A percentile compares a stretch with the other conserved stretches of the same genome.
phyloP scores from a whole-genome alignment of 2,888 invertebrate species.

The Mechanitis messenoides region DNA sequence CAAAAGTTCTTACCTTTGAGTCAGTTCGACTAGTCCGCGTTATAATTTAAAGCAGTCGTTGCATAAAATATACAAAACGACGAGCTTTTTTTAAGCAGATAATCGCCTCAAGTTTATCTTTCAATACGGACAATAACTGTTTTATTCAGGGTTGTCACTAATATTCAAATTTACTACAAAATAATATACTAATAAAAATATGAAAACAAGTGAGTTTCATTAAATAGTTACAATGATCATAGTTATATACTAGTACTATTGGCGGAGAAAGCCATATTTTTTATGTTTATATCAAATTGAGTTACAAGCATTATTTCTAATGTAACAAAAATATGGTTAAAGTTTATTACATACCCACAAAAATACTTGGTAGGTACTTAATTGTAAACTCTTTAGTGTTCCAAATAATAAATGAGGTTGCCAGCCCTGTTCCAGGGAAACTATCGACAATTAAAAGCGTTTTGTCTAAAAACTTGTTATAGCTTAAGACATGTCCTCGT shows the following conservation, averaged over 20 bases:
- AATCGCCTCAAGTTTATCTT: slow-evolving; percentile 36
- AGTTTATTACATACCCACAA: background rate
- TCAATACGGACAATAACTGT: slow-evolving; percentile 36
- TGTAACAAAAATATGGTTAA: slow-evolving; percentile 1
- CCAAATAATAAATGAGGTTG: slow-evolving; percentile 7
- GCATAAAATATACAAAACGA: slow-evolving; percentile 52
- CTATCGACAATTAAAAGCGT: slow-evolving; percentile 37
- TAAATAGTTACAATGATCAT: no score
- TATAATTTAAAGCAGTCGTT: slow-evolving; percentile 45
- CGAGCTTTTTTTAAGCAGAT: slow-evolving; percentile 39
- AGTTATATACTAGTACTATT: slow-evolving; percentile 3
- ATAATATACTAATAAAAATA: no score
- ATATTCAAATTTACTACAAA: no score
- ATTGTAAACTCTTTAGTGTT: no score
- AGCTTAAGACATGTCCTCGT: slow-evolving; percentile 39
- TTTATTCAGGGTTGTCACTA: slow-evolving; percentile 37
- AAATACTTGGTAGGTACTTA: background rate
- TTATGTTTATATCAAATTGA: slow-evolving; percentile 20
- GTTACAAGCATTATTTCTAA: slow-evolving; percentile 13
- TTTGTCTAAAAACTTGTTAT: slow-evolving; percentile 47
- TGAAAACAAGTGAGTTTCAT: background rate
- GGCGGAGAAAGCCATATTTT: slow-evolving; percentile 15
- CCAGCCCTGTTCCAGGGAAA: slow-evolving; percentile 43
- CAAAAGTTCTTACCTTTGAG: no score
- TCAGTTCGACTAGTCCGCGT: no score